phyloP scores from a whole-genome alignment of 2,888 invertebrate species.

The Orthosia cruda region DNA sequence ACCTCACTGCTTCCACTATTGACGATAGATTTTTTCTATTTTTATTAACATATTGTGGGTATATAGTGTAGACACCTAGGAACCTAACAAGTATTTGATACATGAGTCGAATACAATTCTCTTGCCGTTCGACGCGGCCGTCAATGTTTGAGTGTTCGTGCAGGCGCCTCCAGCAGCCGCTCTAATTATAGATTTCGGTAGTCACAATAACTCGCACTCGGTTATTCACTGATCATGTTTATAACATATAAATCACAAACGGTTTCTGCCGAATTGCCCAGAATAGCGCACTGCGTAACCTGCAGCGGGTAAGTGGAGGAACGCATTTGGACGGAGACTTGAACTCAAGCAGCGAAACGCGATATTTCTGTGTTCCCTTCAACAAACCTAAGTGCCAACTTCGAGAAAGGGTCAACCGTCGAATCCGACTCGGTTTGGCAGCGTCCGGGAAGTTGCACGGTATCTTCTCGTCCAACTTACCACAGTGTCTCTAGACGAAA shows the following conservation, averaged over 20 bases:
- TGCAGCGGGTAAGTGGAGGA: constrained; percentile 58
- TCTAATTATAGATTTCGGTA: constrained; percentile 83
- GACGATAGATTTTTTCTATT: background rate
- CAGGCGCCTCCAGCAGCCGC: constrained; percentile 73
- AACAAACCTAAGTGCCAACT: background rate
- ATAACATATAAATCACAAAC: constrained; percentile 85
- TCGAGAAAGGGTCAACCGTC: no score
- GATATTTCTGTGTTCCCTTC: background rate
- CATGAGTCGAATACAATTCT: constrained; percentile 1
- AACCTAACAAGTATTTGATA: background rate
- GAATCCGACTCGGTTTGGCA: no score
- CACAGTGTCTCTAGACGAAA: no score
- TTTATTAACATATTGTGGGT: no score
- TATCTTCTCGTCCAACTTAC: no score
- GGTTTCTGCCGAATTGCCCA: constrained; percentile 77
- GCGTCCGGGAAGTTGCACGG: no score
- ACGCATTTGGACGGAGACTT: constrained; percentile 6
- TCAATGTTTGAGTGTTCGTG: constrained; percentile 71
- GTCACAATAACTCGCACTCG: constrained; percentile 83
- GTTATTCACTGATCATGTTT: constrained; percentile 88
- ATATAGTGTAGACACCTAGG: no score
- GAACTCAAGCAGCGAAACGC: background rate
- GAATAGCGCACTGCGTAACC: constrained; percentile 75
- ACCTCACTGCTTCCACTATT: background rate
- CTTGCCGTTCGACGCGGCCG: constrained; percentile 27